Base-by-base conservation (phyloP, 2,797 vertebrate genomes). In the Monodelphis domestica region DNA sequence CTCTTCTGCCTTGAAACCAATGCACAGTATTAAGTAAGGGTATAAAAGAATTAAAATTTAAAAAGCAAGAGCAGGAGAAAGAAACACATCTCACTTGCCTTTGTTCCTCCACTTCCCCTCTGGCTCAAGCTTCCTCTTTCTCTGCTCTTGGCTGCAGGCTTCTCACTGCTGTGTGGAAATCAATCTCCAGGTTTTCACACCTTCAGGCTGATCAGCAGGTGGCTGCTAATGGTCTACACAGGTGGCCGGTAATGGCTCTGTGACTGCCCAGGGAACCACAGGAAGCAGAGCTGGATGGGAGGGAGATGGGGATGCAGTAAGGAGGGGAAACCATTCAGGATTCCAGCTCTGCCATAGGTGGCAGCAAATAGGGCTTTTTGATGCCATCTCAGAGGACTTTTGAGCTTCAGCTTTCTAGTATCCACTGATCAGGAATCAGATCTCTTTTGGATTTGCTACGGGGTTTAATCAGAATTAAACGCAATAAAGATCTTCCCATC, bases 241-340 rank as follows among this genome's bases (percentile, higher is more conserved):
- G 54, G 90, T 57, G 38, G 45, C 52, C 63, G 91, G 54, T 29
- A 12, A 54, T 54, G 88, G 59, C 89, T 21, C 70, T 78, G n/a
- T 24, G n/a, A 78, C 70, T 78, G 10, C 38, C 9, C 56, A 52
- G 94, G 29, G n/a, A n/a, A n/a, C 78, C 89, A 88, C 92, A 94
- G 89, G 59, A 4, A 26, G 33, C 54, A 57, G 54, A 45, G 17
- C 89, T 89, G 33, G 51, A 89, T 63, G 38, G n/a, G 87, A 50
- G 29, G 78, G n/a, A 9, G 59, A 53, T n/a, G 70, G 70, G 6
- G 24, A 17, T 21, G n/a, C 24, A 12, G 78, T 52, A 89, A 78
- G 38, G n/a, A 89, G 45, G 45, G 78, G n/a, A 9, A 54, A 53
- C 21, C 53, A 3, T 38, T 63, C 11, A 87, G 57, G 70, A 26